A percentile compares a stretch with the other conserved stretches of the same genome.
Evolutionary conservation across 2,797 vertebrate species (phyloP).

Genomic region (Darevskia mixta): DNA sequence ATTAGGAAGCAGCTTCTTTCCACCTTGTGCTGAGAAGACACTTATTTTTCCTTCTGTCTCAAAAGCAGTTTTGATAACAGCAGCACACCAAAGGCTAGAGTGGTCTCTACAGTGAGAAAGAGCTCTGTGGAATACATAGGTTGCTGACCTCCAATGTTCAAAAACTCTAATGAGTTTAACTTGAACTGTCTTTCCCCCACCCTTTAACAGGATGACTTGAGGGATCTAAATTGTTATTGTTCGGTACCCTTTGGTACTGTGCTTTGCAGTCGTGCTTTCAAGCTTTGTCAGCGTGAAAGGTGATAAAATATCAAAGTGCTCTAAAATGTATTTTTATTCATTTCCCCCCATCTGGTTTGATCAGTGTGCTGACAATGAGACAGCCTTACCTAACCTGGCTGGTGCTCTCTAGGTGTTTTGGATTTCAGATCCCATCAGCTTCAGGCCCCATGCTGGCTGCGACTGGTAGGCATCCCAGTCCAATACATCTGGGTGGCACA

Average conservation of each 20-base stretch:
- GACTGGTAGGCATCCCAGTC: neutral
- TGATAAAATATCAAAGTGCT: neutral
- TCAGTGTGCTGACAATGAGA: neutral
- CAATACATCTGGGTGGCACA: neutral
- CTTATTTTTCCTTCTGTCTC: neutral
- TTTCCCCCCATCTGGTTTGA: neutral
- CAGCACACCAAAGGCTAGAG: neutral
- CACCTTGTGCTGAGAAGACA: neutral
- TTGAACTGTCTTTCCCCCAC: neutral
- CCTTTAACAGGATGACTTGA: neutral
- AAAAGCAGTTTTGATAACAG: neutral
- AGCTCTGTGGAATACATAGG: neutral
- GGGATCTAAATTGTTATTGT: neutral
- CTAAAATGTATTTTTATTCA: neutral
- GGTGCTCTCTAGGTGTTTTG: neutral
- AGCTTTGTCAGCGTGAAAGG: neutral
- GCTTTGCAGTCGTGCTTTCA: neutral
- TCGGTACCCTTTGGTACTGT: neutral
- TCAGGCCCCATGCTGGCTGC: neutral
- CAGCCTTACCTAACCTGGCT: neutral
- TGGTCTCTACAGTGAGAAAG: neutral
- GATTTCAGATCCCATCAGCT: neutral
- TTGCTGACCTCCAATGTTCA: constrained; percentile 21
- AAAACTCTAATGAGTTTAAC: constrained; percentile 19
- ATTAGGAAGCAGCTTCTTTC: neutral